phyloP scores from a whole-genome alignment of 2,888 invertebrate species.

The Marasmarcha lunaedactyla region DNA sequence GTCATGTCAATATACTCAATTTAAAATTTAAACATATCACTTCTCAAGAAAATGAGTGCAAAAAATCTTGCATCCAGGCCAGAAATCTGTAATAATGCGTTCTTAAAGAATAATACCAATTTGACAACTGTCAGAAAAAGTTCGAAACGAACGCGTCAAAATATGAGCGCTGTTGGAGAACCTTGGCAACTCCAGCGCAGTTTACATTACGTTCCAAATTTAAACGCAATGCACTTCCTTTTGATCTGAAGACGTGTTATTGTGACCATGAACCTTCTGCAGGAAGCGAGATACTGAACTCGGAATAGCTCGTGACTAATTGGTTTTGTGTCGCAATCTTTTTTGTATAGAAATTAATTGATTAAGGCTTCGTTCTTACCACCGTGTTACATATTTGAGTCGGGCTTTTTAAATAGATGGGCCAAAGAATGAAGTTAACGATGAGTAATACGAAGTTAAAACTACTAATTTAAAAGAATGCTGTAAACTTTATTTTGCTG shows the following conservation, averaged over 20 bases:
- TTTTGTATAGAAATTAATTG: background rate
- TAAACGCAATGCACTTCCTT: conserved; percentile 32
- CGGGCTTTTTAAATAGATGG: no score
- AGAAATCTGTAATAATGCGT: background rate
- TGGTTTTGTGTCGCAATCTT: background rate
- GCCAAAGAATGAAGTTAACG: no score
- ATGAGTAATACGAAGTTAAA: no score
- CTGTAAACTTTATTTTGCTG: no score
- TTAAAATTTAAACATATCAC: no score
- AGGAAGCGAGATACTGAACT: no score
- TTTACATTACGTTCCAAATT: conserved; percentile 34
- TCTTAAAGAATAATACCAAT: conserved; percentile 2
- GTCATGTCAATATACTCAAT: no score
- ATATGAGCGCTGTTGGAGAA: conserved; percentile 24
- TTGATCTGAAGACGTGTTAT: conserved; percentile 23
- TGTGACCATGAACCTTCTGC: conserved; percentile 15
- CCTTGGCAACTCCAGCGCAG: conserved; percentile 30
- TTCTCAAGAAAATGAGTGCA: no score
- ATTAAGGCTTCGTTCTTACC: background rate
- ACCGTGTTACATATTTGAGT: no score
- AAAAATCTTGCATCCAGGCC: background rate
- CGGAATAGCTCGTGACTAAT: no score
- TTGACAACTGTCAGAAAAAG: conserved; percentile 23
- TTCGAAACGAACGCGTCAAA: conserved; percentile 7
- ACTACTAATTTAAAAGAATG: no score